Evolutionary conservation across 2,888 invertebrate species (phyloP).

Genomic region (Bruchidius siliquastri): DNA sequence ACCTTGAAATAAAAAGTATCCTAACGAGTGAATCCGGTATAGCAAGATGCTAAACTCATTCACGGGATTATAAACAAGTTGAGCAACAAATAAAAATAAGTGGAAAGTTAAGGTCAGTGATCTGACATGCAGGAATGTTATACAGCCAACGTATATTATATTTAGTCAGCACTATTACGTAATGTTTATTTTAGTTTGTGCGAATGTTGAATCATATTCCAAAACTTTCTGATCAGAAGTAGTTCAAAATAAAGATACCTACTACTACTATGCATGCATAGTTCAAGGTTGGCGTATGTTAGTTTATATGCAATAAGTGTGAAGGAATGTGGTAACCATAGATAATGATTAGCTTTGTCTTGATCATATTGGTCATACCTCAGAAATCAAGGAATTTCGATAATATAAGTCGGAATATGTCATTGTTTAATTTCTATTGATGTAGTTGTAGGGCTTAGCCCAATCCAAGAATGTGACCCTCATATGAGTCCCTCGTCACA

Average conservation of each 20-base stretch:
- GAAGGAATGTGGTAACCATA: too few relatives aligned
- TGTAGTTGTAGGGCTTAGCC: too few relatives aligned
- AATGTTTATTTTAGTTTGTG: background rate
- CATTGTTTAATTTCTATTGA: too few relatives aligned
- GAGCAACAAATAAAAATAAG: conserved; percentile 8
- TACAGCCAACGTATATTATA: background rate
- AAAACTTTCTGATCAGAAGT: background rate
- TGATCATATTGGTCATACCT: too few relatives aligned
- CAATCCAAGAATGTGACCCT: too few relatives aligned
- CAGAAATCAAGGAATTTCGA: too few relatives aligned
- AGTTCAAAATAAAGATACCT: background rate
- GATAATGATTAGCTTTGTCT: too few relatives aligned
- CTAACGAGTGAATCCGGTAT: conserved; percentile 12
- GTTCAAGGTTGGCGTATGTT: background rate
- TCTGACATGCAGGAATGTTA: conserved; percentile 8
- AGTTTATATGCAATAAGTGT: too few relatives aligned
- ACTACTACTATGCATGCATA: background rate
- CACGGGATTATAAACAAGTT: conserved; percentile 11
- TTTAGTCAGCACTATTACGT: background rate
- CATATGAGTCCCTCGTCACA: too few relatives aligned
- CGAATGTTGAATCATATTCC: background rate
- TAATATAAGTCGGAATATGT: too few relatives aligned
- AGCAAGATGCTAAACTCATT: conserved; percentile 12
- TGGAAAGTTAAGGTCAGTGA: conserved; percentile 16
- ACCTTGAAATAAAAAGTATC: background rate